A percentile compares a stretch with the other conserved stretches of the same genome.
Evolutionary conservation across 2,888 invertebrate species (phyloP).

Genomic region (Agrochola lychnidis): DNA sequence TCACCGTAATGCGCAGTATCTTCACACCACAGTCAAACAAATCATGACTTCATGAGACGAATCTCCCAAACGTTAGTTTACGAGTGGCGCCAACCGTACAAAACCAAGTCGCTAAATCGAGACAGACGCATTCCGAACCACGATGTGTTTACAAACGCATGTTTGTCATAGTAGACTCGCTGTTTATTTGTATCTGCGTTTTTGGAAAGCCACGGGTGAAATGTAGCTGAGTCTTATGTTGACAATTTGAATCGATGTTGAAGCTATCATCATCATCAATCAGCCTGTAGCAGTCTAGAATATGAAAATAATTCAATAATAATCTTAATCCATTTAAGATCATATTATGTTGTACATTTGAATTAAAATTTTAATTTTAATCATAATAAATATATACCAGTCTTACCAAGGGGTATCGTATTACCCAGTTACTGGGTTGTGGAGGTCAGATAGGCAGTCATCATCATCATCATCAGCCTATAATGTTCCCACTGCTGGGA

Average conservation of each 20-base stretch:
- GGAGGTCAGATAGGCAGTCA: too few relatives aligned
- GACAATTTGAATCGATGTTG: not conserved
- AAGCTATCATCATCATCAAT: not conserved
- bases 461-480: too few relatives aligned
- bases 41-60: conserved; percentile 18
- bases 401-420: too few relatives aligned
- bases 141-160: conserved; percentile 71
- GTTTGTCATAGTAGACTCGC: conserved; percentile 52
- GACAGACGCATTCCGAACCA: conserved; percentile 63
- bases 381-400: too few relatives aligned
- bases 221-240: not conserved
- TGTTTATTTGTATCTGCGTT: conserved; percentile 53
- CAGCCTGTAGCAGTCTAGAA: too few relatives aligned
- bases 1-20: conserved; percentile 5
- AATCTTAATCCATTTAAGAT: too few relatives aligned
- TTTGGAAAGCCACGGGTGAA: conserved; percentile 28
- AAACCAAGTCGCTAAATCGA: conserved; percentile 54
- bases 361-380: too few relatives aligned
- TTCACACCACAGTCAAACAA: conserved; percentile 34
- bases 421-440: too few relatives aligned
- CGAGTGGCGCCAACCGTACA: conserved; percentile 50
- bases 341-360: too few relatives aligned
- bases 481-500: too few relatives aligned
- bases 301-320: too few relatives aligned
- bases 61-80: conserved; percentile 8